A percentile compares a stretch with the other conserved stretches of the same genome.
These are phyloP conservation scores for Cygnus atratus DNA, from an alignment of 2,113 vertebrate genomes.

Conservation along the genomic window DNA sequence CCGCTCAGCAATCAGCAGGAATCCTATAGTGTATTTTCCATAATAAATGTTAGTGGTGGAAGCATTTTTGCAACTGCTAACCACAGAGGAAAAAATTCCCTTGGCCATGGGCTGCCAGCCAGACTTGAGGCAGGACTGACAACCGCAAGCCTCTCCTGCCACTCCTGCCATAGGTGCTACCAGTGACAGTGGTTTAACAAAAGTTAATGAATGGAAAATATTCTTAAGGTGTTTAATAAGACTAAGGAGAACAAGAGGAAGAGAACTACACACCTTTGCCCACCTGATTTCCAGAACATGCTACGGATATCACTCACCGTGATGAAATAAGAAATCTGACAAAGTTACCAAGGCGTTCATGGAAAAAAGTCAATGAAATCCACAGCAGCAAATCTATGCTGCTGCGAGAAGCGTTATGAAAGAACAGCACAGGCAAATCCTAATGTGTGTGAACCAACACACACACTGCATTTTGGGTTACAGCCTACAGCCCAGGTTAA, in stretches of 20 bases:
- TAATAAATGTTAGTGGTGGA: accelerated
- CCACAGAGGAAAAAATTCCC: not conserved
- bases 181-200: not conserved
- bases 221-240: not conserved
- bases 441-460: not conserved
- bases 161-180: not conserved
- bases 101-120: not conserved
- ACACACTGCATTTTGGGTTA: not conserved
- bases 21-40: not conserved
- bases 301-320: not conserved
- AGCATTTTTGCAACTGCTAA: not conserved
- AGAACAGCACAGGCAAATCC: not conserved
- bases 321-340: not conserved
- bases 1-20: not conserved
- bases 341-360: not conserved
- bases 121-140: not conserved
- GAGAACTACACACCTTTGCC: not conserved
- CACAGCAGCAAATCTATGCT: not conserved
- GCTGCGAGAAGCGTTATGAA: not conserved
- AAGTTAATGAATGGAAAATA: not conserved
- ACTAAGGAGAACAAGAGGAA: not conserved
- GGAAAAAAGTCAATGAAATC: not conserved
- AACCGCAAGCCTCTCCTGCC: not conserved
- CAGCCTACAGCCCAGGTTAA: not conserved
- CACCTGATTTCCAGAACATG: not conserved